phyloP scores from a whole-genome alignment of 2,888 invertebrate species.

The Agelastica alni region DNA sequence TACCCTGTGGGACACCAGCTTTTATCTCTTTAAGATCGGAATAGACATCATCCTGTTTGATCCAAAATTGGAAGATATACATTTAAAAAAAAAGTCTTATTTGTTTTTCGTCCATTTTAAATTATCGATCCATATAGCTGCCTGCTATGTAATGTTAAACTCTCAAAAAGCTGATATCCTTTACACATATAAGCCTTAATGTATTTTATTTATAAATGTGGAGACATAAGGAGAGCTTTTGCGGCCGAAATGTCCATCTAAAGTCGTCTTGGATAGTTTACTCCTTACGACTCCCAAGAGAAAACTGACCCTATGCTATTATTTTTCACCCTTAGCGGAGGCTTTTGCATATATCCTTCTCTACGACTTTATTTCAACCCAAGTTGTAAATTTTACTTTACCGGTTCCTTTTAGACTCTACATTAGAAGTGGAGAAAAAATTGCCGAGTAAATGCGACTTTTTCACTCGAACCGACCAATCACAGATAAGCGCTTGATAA shows the following conservation, averaged over 20 bases:
- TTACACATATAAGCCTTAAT: slow-evolving; percentile 23
- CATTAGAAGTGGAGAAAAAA: slow-evolving; percentile 12
- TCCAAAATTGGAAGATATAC: no score
- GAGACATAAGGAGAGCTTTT: slow-evolving; percentile 48
- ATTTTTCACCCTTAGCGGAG: slow-evolving; percentile 54
- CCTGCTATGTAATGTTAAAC: slow-evolving; percentile 22
- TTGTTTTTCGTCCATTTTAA: no score
- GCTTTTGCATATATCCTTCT: slow-evolving; percentile 58
- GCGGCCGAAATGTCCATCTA: slow-evolving; percentile 49
- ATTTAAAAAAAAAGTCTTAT: no score
- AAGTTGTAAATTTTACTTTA: slow-evolving; percentile 39
- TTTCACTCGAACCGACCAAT: no score
- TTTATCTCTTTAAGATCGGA: no score
- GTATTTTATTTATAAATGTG: slow-evolving; percentile 51
- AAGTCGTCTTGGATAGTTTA: slow-evolving; percentile 50
- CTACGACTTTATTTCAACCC: slow-evolving; percentile 34
- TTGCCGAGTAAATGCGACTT: background rate
- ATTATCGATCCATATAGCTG: slow-evolving; percentile 8
- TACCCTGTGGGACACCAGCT: no score
- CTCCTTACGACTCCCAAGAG: slow-evolving; percentile 54
- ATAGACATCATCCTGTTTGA: no score
- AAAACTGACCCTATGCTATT: slow-evolving; percentile 55
- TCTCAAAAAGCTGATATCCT: slow-evolving; percentile 19
- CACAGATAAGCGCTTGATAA: no score
- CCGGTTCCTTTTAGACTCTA: slow-evolving; percentile 1